Evolutionary conservation across 2,113 vertebrate genomes (phyloP).

Genomic region (Xerus inauris): DNA sequence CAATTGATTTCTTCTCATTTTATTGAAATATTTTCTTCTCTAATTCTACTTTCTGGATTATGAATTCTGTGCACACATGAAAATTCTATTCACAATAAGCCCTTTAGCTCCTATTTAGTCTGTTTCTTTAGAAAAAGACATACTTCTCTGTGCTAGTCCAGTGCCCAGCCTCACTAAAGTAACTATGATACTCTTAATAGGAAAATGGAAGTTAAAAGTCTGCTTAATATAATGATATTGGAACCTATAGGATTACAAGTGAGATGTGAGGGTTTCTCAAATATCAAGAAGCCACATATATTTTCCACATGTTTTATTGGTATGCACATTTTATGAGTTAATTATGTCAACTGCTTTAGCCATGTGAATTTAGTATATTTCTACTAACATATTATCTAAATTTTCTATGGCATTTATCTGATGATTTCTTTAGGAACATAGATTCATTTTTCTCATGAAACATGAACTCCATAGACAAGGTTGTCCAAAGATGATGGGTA

Average conservation of each 20-base stretch:
- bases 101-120: neutral
- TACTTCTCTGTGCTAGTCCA: neutral
- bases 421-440: neutral
- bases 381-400: neutral
- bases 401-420: neutral
- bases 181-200: neutral
- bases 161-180: neutral
- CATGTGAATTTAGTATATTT: conserved; percentile 40
- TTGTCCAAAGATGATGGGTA: neutral
- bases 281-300: conserved; percentile 29
- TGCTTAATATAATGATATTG: neutral
- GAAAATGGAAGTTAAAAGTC: neutral
- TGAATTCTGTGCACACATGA: neutral
- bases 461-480: neutral
- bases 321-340: neutral
- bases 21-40: neutral
- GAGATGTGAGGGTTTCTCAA: conserved; percentile 1
- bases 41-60: neutral
- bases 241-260: neutral
- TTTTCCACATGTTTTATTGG: neutral
- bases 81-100: neutral
- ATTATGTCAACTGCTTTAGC: neutral
- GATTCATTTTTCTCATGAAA: neutral
- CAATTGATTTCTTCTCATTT: neutral
- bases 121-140: neutral